Conservation (phyloP, 2,113 vertebrate genomes). For the Poeciliopsis turrubarensis region DNA sequence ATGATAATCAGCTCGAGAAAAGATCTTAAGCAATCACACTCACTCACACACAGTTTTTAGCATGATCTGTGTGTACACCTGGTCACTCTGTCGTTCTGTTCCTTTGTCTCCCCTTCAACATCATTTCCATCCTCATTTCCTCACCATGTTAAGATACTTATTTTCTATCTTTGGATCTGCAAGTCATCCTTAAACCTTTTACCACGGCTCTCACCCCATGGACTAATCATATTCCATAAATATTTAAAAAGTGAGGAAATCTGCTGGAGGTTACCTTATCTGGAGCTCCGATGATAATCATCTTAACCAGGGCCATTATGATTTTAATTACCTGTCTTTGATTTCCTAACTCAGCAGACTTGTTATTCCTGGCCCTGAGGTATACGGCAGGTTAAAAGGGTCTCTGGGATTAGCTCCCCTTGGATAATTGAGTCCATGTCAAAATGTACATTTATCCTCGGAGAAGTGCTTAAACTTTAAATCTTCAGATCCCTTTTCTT, state of each 20-base stretch:
- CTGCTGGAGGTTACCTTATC: slow-evolving; percentile 77
- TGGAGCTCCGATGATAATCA: slow-evolving; percentile 71
- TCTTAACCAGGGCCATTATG: slow-evolving; percentile 78
- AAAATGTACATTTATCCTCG: slow-evolving; percentile 56
- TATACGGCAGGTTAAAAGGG: slow-evolving; percentile 65
- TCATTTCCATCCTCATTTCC: slow-evolving; percentile 49
- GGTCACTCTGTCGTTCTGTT: slow-evolving; percentile 31
- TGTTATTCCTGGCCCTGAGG: slow-evolving; percentile 66
- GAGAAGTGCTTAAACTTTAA: slow-evolving; percentile 59
- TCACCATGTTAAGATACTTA: slow-evolving; percentile 62
- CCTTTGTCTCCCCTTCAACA: slow-evolving; percentile 18
- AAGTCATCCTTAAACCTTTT: slow-evolving; percentile 74
- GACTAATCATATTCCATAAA: slow-evolving; percentile 77
- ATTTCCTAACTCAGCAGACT: slow-evolving; percentile 65
- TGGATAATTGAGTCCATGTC: slow-evolving; percentile 71
- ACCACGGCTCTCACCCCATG: slow-evolving; percentile 58
- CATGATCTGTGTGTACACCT: slow-evolving; percentile 18
- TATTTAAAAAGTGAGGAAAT: slow-evolving; percentile 71
- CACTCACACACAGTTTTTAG: slow-evolving; percentile 7
- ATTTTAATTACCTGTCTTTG: slow-evolving; percentile 80
- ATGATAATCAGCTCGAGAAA: neutral
- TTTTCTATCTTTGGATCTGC: slow-evolving; percentile 70
- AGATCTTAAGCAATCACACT: neutral
- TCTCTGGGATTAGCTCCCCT: slow-evolving; percentile 65
- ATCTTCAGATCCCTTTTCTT: slow-evolving; percentile 42